Percentiles rank a stretch among this genome's conserved stretches.
phyloP scores from a whole-genome alignment of 2,797 vertebrate species.

The Cyprinodon diabolis region DNA sequence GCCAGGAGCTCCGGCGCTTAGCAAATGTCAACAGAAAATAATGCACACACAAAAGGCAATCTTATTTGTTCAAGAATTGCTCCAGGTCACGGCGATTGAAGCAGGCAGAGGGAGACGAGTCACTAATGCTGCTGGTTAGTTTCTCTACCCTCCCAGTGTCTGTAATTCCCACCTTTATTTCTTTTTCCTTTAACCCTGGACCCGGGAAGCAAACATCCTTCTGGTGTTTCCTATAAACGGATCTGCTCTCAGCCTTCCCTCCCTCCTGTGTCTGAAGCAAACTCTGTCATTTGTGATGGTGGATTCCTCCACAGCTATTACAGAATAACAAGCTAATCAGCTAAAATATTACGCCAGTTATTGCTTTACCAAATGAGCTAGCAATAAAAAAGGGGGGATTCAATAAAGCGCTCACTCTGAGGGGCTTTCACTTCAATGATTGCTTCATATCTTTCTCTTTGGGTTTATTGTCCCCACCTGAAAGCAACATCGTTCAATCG shows the following conservation, averaged over 20 bases:
- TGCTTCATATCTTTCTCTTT: slow-evolving; percentile 36
- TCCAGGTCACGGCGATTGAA: slow-evolving; percentile 83
- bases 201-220: slow-evolving; percentile 40
- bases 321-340: slow-evolving; percentile 76
- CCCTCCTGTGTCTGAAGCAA: not conserved
- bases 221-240: slow-evolving; percentile 33
- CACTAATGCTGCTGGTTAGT: slow-evolving; percentile 38
- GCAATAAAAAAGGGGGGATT: slow-evolving; percentile 64
- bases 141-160: slow-evolving; percentile 33
- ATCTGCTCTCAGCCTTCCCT: slow-evolving; percentile 34
- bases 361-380: slow-evolving; percentile 65
- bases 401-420: slow-evolving; percentile 70
- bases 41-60: slow-evolving; percentile 84
- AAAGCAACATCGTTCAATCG: slow-evolving; percentile 33
- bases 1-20: slow-evolving; percentile 82
- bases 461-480: slow-evolving; percentile 62
- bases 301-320: slow-evolving; percentile 47
- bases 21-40: slow-evolving; percentile 88
- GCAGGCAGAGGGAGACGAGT: slow-evolving; percentile 54
- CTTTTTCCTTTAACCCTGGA: slow-evolving; percentile 21
- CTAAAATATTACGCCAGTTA: slow-evolving; percentile 77
- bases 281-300: slow-evolving; percentile 33
- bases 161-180: slow-evolving; percentile 43
- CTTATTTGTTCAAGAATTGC: slow-evolving; percentile 87
- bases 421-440: slow-evolving; percentile 73